Evolutionary conservation across 2,888 invertebrate genomes (phyloP), one percentile per base, ranked within the genome.

Genomic region (Norana najaformis): DNA sequence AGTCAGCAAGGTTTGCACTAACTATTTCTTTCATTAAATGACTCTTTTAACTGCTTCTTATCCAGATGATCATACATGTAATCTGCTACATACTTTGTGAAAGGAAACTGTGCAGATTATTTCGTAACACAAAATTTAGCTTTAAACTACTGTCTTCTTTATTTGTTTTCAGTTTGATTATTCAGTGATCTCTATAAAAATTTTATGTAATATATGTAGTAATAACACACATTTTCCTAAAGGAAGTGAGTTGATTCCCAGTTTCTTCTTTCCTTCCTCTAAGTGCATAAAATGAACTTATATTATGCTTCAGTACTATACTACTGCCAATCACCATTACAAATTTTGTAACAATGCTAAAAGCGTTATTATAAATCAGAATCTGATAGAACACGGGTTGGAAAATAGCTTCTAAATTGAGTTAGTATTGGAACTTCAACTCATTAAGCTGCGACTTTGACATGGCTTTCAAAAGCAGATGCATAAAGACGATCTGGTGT

Each of bases 1-100:
- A 0, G 95, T 96, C 20, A 88, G 90, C 47, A 91, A 92, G 90
- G 92, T 92, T 14, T 35, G 89, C 35, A 35, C 14, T 89, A 37
- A 38, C 30, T n/a, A 38, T 37, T 38, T 38, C 83, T 34, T 83
- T 35, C 37, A 34, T 8, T 18, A 83, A 37, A 39, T 30, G 89
- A 23, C 6, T 88, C n/a, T 30, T n/a, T 23, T 47, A 47, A 47
- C 20, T 23, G 23, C 47, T 47, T 20, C 47, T 47, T 47, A 23
- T 47, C 20, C n/a, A 30, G n/a, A 8, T 69, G 69, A n/a, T 30
- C 18, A 18, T 14, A 18, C 2, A 53, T 53, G 11, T 53, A 30
- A 30, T 4, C 53, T 53, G 11, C 30, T 30, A 69, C n/a, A n/a
- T 69, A 69, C 69, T 69, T 69, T 69, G 3, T n/a, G 16, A 69